phyloP scores from a whole-genome alignment of 2,888 invertebrate genomes.

The Nebria brevicollis region DNA sequence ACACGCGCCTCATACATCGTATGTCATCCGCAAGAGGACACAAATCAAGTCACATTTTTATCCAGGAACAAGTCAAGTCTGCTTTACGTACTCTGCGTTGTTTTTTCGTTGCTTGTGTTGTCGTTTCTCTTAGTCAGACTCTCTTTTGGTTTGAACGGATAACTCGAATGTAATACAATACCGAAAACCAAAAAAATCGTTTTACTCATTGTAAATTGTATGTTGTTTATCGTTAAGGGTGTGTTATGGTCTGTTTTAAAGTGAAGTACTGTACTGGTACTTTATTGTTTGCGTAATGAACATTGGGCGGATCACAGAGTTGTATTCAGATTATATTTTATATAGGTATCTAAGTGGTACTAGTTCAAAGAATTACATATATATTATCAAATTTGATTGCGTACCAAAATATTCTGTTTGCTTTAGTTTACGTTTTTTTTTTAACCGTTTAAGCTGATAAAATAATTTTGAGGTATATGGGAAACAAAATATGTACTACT shows the following conservation, averaged over 20 bases:
- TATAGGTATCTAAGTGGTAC: not conserved
- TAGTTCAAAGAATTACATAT: no score
- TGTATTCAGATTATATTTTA: constrained; percentile 8
- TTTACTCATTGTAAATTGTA: constrained; percentile 26
- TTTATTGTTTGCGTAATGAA: constrained; percentile 34
- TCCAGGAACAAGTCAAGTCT: constrained; percentile 11
- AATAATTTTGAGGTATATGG: no score
- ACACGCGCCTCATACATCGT: constrained; percentile 25
- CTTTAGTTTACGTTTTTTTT: no score
- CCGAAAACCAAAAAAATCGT: constrained; percentile 20
- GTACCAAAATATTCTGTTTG: no score
- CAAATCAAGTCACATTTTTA: constrained; percentile 33
- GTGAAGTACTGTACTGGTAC: constrained; percentile 10
- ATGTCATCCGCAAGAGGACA: constrained; percentile 33
- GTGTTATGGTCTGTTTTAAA: constrained; percentile 1
- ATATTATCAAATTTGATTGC: no score
- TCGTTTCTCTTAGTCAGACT: not conserved
- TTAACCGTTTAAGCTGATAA: no score
- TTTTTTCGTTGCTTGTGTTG: not conserved
- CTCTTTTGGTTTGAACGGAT: constrained; percentile 4
- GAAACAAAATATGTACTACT: no score
- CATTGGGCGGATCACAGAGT: constrained; percentile 20
- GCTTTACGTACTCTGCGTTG: not conserved
- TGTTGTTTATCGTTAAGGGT: constrained; percentile 22
- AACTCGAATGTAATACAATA: constrained; percentile 20